Percentiles rank a stretch among this genome's conserved stretches.
phyloP scores from a whole-genome alignment of 2,888 invertebrate genomes.

The Plemyria rubiginata region DNA sequence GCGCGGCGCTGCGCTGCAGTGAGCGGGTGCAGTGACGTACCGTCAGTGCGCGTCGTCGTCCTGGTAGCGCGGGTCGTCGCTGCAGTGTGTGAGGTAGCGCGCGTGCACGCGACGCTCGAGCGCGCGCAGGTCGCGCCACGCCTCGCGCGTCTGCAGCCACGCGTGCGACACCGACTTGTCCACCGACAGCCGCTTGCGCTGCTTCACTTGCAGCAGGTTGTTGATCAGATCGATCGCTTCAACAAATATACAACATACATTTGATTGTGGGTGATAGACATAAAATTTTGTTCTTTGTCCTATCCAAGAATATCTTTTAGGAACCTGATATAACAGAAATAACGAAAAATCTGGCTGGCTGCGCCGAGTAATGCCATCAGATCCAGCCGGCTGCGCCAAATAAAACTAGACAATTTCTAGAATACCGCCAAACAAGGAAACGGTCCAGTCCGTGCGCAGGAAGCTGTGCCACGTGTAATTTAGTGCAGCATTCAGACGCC shows the following conservation, averaged over 20 bases:
- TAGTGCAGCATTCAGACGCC: no score
- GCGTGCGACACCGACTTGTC: constrained; percentile 97
- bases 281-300: no score
- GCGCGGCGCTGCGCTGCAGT: constrained; percentile 82
- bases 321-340: no score
- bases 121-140: constrained; percentile 96
- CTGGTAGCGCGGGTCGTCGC: constrained; percentile 66
- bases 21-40: constrained; percentile 88
- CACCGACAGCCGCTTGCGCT: constrained; percentile 96
- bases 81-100: constrained; percentile 75
- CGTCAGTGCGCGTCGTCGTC: constrained; percentile 45
- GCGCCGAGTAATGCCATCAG: no score
- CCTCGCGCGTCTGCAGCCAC: constrained; percentile 98
- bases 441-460: no score
- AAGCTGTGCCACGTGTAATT: no score
- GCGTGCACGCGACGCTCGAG: constrained; percentile 86
- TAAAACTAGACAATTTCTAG: neutral
- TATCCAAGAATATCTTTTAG: no score
- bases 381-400: neutral
- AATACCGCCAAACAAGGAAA: no score
- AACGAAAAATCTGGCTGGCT: no score
- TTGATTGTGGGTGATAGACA: neutral
- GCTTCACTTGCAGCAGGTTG: constrained; percentile 98
- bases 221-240: constrained; percentile 98
- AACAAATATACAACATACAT: constrained; percentile 48